These are phyloP conservation scores for Drosophila yooni DNA, from an alignment of 2,888 invertebrate species.

Conservation along the genomic window DNA sequence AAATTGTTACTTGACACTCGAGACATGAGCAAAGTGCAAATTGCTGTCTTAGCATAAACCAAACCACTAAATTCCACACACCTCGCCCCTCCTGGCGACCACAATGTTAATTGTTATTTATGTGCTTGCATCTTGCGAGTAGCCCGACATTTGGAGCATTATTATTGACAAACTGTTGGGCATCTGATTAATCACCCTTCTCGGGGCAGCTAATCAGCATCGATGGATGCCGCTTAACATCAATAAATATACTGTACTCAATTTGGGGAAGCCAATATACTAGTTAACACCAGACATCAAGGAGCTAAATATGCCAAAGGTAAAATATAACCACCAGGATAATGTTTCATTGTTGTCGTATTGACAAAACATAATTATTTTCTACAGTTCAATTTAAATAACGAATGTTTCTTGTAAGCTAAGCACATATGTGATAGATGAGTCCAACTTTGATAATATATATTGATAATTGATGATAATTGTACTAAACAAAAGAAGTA, in stretches of 20 bases:
- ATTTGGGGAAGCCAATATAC: not conserved
- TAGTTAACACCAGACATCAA: not conserved
- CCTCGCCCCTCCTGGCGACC: not conserved
- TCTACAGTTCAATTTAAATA: not conserved
- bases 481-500: not conserved
- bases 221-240: conserved; percentile 33
- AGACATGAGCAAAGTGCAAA: conserved; percentile 23
- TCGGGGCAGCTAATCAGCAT: conserved; percentile 45
- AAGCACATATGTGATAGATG: not conserved
- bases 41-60: conserved; percentile 14
- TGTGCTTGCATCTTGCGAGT: conserved; percentile 47
- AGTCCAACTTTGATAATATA: not conserved
- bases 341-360: not conserved
- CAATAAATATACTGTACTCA: conserved; percentile 12
- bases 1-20: not conserved
- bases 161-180: conserved; percentile 47
- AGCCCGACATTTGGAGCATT: conserved; percentile 38
- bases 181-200: conserved; percentile 49
- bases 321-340: not conserved
- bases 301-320: conserved; percentile 12
- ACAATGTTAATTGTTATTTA: conserved; percentile 42
- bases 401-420: not conserved
- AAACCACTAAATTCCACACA: conserved; percentile 2
- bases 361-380: not conserved
- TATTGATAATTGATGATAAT: not conserved